Conservation (phyloP, 2,888 invertebrate species). For the Formica aserva region DNA sequence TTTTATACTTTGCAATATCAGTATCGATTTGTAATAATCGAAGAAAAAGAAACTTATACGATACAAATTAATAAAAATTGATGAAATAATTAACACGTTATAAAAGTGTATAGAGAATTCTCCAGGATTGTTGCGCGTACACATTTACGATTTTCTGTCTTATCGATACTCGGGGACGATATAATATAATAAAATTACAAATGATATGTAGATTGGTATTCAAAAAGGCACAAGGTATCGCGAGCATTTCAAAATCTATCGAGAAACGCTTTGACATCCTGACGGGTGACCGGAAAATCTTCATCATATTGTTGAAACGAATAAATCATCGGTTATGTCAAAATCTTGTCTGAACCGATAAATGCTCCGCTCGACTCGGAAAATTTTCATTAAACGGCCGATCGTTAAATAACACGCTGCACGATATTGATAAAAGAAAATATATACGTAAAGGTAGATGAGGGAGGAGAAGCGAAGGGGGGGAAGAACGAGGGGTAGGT, state of each 20-base stretch:
- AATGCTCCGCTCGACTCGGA: constrained; percentile 24
- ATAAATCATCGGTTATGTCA: constrained; percentile 41
- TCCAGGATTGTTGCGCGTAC: not conserved
- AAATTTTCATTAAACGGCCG: constrained; percentile 53
- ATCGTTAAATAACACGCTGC: constrained; percentile 38
- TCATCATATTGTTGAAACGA: constrained; percentile 24
- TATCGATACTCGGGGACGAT: not conserved
- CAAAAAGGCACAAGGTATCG: constrained; percentile 18
- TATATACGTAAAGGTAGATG: constrained; percentile 17
- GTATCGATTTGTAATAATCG: not conserved
- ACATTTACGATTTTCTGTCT: not conserved
- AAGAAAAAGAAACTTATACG: not conserved
- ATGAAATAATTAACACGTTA: not conserved
- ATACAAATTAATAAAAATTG: constrained; percentile 1
- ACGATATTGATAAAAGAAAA: constrained; percentile 42
- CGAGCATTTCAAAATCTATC: constrained; percentile 2
- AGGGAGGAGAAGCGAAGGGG: not conserved
- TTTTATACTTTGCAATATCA: not conserved
- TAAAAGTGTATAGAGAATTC: not conserved
- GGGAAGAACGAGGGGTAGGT: not conserved
- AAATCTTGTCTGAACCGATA: constrained; percentile 35
- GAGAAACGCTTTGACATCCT: constrained; percentile 36
- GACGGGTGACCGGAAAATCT: not conserved
- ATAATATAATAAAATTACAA: not conserved
- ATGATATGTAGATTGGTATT: not conserved